These are phyloP conservation scores for Darevskia mixta DNA, from an alignment of 2,797 vertebrate genomes.

Conservation along the genomic window DNA sequence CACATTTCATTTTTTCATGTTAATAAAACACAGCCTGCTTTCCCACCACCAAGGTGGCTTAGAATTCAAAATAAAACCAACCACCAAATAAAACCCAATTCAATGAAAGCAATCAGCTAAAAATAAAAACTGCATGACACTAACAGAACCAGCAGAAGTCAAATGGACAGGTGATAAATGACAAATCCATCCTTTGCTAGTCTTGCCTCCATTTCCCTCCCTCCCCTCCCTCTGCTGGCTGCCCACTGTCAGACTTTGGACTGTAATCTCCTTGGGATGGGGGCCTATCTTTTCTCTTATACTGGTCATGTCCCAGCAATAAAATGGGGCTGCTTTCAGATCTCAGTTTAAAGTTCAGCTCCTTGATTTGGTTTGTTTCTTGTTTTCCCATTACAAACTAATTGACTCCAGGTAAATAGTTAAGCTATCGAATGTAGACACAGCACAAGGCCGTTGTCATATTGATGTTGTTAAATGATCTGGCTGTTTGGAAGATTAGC, in stretches of 20 bases:
- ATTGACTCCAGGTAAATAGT: slow-evolving; percentile 24
- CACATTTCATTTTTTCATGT: neutral
- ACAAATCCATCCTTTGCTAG: neutral
- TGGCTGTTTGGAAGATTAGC: slow-evolving; percentile 41
- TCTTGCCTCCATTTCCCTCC: neutral
- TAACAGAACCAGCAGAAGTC: neutral
- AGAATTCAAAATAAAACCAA: neutral
- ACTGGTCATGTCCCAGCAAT: neutral
- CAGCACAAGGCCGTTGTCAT: slow-evolving; percentile 32
- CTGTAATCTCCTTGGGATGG: neutral
- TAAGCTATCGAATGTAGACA: neutral
- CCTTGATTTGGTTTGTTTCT: neutral
- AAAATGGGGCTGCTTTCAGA: neutral
- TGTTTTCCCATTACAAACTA: slow-evolving; percentile 13
- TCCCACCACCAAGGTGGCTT: neutral
- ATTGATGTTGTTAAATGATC: slow-evolving; percentile 38
- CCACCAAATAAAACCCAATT: neutral
- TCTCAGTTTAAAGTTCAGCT: slow-evolving; percentile 22
- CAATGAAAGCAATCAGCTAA: no score
- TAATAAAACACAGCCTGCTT: neutral
- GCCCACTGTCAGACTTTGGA: neutral
- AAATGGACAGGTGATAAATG: neutral
- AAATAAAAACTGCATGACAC: neutral
- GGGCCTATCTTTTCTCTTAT: neutral
- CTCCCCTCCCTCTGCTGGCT: neutral